Evolutionary conservation across 2,113 vertebrate species (phyloP).

Genomic region (Myrmecophaga tridactyla): DNA sequence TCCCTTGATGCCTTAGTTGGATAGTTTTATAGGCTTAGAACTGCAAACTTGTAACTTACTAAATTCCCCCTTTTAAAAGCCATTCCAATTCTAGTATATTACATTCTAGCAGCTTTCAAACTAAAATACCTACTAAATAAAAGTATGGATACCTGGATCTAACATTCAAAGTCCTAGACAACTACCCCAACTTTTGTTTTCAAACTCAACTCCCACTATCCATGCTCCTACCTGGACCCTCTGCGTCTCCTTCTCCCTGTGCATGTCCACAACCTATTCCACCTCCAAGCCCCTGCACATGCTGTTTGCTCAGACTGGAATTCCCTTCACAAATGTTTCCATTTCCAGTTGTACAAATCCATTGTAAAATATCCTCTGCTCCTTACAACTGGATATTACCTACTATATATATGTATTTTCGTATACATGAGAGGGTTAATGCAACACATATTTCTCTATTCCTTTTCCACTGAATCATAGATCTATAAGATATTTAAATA

Average conservation of each 20-base stretch:
- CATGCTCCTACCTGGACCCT: not conserved
- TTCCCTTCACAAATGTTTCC: not conserved
- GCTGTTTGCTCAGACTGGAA: not conserved
- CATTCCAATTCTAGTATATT: no score
- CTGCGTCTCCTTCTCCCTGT: not conserved
- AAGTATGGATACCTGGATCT: not conserved
- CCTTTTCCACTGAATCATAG: not conserved
- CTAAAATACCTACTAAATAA: no score
- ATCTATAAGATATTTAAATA: not conserved
- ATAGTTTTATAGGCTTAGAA: no score
- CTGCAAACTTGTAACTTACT: no score
- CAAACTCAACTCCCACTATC: not conserved
- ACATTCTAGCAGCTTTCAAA: no score
- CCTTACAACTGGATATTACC: not conserved
- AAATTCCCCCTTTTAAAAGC: no score
- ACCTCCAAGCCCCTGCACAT: no score
- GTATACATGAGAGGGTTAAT: not conserved
- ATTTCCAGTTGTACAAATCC: not conserved
- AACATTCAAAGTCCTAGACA: accelerated
- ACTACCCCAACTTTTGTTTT: not conserved
- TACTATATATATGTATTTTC: not conserved
- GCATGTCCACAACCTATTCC: no score
- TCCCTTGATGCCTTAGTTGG: no score
- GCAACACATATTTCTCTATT: not conserved
- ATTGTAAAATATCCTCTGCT: not conserved